Conservation (phyloP, 53 echinoderm and acorn worm species). For the Antedon mediterranea region DNA sequence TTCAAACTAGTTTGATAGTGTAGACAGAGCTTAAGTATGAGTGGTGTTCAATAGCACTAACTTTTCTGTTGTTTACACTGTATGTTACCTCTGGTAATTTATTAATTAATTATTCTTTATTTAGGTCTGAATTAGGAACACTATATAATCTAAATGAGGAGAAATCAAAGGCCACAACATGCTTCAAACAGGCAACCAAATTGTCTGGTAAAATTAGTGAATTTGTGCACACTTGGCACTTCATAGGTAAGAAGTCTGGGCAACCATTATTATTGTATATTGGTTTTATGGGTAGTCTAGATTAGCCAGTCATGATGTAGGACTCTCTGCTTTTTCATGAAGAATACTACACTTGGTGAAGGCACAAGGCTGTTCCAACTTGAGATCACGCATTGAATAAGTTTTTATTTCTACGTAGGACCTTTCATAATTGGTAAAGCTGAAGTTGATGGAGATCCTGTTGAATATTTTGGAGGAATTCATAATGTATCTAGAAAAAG, state of each 20-base stretch:
- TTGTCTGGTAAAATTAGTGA: constrained; percentile 54
- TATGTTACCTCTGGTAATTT: no score
- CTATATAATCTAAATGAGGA: constrained; percentile 34
- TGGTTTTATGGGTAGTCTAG: no score
- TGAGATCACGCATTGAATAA: not conserved
- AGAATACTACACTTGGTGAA: no score
- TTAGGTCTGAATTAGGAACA: constrained; percentile 74
- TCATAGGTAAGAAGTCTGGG: constrained; percentile 69
- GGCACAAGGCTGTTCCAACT: not conserved
- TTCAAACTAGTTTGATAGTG: no score
- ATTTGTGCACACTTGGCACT: constrained; percentile 49
- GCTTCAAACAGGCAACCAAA: constrained; percentile 82
- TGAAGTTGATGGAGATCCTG: constrained; percentile 80
- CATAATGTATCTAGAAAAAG: constrained; percentile 27
- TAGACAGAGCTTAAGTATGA: no score
- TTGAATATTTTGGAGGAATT: constrained; percentile 65
- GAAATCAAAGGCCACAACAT: constrained; percentile 56
- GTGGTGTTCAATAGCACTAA: no score
- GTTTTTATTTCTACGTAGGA: constrained; percentile 21
- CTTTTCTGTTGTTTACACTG: no score
- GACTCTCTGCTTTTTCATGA: no score
- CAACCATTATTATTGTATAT: no score
- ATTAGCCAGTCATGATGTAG: no score
- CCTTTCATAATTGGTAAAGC: constrained; percentile 83
- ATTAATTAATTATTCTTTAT: not conserved